A percentile compares a stretch with the other conserved stretches of the same genome.
These are phyloP conservation scores for Lepeophtheirus salmonis DNA, from an alignment of 1,140 invertebrate species.

Conservation along the genomic window DNA sequence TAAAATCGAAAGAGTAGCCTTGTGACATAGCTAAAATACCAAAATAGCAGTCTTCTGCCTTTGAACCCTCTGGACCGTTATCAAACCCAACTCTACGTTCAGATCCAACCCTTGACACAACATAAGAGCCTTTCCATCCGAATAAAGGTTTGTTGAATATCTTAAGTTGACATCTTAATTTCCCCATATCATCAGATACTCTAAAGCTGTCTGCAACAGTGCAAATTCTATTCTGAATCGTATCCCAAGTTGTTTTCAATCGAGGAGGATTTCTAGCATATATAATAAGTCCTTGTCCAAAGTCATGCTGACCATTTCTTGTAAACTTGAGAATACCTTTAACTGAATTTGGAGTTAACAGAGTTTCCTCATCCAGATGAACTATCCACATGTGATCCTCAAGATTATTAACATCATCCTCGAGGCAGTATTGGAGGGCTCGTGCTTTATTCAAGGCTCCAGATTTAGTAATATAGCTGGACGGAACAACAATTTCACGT, in stretches of 20 bases:
- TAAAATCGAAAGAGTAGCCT: conserved; percentile 72
- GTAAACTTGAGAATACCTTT: conserved; percentile 89
- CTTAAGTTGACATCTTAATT: conserved; percentile 66
- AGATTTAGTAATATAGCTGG: conserved; percentile 61
- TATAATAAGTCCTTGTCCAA: conserved; percentile 92
- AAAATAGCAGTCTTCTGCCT: conserved; percentile 95
- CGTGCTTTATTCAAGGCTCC: conserved; percentile 86
- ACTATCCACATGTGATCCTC: conserved; percentile 88
- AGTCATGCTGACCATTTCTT: conserved; percentile 72
- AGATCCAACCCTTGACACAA: conserved; percentile 69
- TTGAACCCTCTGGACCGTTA: conserved; percentile 80
- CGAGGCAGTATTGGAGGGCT: conserved; percentile 85
- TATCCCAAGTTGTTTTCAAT: conserved; percentile 18
- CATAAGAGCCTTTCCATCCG: conserved; percentile 93
- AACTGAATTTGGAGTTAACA: conserved; percentile 74
- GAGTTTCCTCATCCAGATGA: conserved; percentile 90
- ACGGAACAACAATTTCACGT: conserved; percentile 67
- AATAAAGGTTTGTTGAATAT: conserved; percentile 86
- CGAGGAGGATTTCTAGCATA: conserved; percentile 56
- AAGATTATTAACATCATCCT: conserved; percentile 68
- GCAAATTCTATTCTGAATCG: conserved; percentile 65
- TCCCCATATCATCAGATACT: conserved; percentile 92
- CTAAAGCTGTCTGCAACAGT: conserved; percentile 88
- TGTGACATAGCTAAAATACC: conserved; percentile 72
- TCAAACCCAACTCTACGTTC: conserved; percentile 82